Conservation (phyloP, 2,113 vertebrate genomes). For the Boleophthalmus pectinirostris region DNA sequence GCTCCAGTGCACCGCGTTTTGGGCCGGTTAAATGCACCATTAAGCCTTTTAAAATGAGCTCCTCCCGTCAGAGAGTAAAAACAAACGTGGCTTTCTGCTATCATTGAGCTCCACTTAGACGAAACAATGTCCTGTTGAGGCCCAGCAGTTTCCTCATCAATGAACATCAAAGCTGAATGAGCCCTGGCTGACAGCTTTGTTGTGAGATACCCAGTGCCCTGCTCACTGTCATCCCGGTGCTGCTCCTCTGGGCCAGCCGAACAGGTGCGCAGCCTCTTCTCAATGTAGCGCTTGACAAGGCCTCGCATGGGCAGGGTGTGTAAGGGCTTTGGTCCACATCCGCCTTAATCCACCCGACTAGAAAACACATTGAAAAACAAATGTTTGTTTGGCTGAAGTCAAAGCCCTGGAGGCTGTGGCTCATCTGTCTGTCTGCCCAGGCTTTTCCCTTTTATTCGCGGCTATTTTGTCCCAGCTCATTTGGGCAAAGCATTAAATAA, state of each 20-base stretch:
- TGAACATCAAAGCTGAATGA: conserved; percentile 79
- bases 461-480: conserved; percentile 50
- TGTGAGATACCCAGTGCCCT: conserved; percentile 71
- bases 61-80: conserved; percentile 73
- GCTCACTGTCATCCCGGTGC: conserved; percentile 65
- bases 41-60: conserved; percentile 78
- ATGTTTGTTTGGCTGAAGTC: conserved; percentile 73
- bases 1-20: conserved; percentile 67
- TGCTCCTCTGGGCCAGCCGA: conserved; percentile 62
- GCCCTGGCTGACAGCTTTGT: conserved; percentile 75
- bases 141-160: conserved; percentile 77
- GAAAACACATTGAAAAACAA: conserved; percentile 73
- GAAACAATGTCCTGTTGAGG: conserved; percentile 78
- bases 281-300: conserved; percentile 71
- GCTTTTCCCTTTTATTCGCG: conserved; percentile 56
- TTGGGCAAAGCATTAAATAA: conserved; percentile 66
- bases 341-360: conserved; percentile 66
- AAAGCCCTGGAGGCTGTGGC: conserved; percentile 63
- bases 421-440: conserved; percentile 69
- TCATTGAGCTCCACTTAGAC: conserved; percentile 76
- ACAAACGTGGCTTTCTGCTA: conserved; percentile 77
- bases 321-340: conserved; percentile 57
- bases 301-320: conserved; percentile 41
- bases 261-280: conserved; percentile 71
- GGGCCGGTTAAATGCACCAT: conserved; percentile 77